phyloP scores from a whole-genome alignment of 2,113 vertebrate species.

The Elephas maximus region DNA sequence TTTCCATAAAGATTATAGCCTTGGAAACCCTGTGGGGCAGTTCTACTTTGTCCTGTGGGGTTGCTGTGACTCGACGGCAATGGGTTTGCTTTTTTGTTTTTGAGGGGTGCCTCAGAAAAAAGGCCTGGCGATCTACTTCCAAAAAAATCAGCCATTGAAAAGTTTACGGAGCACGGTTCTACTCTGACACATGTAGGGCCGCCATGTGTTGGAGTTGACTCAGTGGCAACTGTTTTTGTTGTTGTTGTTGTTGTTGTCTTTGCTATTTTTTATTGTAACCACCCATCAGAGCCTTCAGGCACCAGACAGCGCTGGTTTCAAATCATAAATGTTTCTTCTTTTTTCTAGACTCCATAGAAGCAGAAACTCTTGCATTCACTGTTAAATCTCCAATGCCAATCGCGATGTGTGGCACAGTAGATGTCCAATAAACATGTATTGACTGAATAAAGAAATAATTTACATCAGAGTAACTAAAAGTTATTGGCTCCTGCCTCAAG shows the following conservation, averaged over 20 bases:
- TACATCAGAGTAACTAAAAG: neutral
- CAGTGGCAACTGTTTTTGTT: neutral
- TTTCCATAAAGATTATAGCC: neutral
- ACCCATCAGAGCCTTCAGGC: neutral
- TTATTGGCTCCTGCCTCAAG: neutral
- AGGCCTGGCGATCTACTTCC: neutral
- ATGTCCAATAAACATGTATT: neutral
- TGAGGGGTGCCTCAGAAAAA: neutral
- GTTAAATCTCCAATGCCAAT: neutral
- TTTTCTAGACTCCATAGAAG: neutral
- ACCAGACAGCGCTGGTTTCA: neutral
- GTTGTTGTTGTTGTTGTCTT: neutral
- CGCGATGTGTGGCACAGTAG: neutral
- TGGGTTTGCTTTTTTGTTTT: too few relatives aligned
- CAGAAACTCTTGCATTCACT: neutral
- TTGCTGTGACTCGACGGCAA: too few relatives aligned
- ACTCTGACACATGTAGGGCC: neutral
- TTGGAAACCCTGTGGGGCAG: neutral
- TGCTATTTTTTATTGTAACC: neutral
- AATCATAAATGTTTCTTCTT: neutral
- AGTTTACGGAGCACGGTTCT: neutral
- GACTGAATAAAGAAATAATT: constrained; percentile 24
- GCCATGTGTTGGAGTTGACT: neutral
- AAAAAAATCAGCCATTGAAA: neutral
- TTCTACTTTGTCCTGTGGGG: neutral